Percentiles rank a stretch among this genome's conserved stretches.
Evolutionary conservation across 1,140 invertebrate genomes (phyloP).

Genomic region (Drosophila pseudoobscura): DNA sequence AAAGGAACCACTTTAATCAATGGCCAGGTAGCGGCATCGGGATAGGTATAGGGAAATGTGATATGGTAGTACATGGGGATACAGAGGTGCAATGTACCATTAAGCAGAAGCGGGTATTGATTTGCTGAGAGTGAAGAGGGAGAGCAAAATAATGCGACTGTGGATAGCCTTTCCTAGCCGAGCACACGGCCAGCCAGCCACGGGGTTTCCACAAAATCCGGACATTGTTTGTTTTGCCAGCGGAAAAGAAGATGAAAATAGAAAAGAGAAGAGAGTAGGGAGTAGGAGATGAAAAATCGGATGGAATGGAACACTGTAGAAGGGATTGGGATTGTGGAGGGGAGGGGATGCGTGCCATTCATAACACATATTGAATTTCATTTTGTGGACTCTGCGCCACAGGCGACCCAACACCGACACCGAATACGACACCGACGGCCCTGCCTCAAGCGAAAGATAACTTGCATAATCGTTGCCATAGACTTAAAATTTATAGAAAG

Average conservation of each 20-base stretch:
- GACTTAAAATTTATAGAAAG: constrained; percentile 74
- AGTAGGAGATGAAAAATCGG: too few species aligned
- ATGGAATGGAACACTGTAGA: background rate
- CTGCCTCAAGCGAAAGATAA: constrained; percentile 25
- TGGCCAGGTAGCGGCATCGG: constrained; percentile 50
- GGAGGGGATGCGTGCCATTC: constrained; percentile 47
- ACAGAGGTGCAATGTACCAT: constrained; percentile 57
- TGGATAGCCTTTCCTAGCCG: constrained; percentile 21
- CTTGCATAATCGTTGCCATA: constrained; percentile 75
- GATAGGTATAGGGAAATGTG: constrained; percentile 7
- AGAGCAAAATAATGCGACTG: constrained; percentile 14
- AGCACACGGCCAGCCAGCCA: constrained; percentile 22
- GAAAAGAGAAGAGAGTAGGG: background rate
- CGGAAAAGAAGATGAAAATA: constrained; percentile 31
- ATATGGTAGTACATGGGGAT: background rate
- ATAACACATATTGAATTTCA: constrained; percentile 77
- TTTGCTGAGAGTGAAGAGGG: constrained; percentile 18
- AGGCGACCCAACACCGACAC: constrained; percentile 17
- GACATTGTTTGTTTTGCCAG: constrained; percentile 53
- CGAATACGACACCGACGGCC: too few species aligned
- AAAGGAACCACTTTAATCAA: constrained; percentile 79
- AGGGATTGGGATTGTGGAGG: constrained; percentile 10
- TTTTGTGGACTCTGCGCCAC: constrained; percentile 52
- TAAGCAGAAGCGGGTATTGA: constrained; percentile 47
- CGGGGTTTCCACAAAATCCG: constrained; percentile 28